Evolutionary conservation across 2,797 vertebrate genomes (phyloP).

Genomic region (Anabacerthia variegaticeps): DNA sequence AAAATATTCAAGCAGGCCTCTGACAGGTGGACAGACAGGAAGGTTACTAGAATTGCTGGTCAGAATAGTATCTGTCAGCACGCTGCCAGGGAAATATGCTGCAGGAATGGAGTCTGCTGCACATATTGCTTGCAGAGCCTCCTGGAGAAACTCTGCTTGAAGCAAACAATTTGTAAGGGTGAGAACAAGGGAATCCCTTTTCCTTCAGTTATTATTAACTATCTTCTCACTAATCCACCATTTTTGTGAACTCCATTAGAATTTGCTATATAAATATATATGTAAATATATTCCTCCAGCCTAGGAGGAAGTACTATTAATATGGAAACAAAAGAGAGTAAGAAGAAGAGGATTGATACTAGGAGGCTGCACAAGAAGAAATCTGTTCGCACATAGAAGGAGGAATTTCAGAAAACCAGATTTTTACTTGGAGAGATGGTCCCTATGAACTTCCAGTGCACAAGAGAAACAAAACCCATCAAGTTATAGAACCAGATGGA

Average conservation of each 20-base stretch:
- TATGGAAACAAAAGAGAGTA: not conserved
- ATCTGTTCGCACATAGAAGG: not conserved
- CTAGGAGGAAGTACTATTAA: not conserved
- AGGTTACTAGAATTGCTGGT: not conserved
- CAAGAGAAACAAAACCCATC: not conserved
- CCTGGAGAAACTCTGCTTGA: not conserved
- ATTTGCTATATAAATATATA: not conserved
- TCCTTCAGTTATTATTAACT: not conserved
- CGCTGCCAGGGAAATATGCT: not conserved
- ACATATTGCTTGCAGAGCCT: not conserved
- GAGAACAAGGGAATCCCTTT: not conserved
- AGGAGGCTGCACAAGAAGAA: not conserved
- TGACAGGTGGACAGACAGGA: slow-evolving; percentile 1
- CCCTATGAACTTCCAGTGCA: not conserved
- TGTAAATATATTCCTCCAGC: not conserved
- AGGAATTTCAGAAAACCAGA: not conserved
- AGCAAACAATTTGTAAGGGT: not conserved
- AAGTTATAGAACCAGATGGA: not conserved
- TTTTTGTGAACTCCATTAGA: not conserved
- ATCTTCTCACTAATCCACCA: not conserved
- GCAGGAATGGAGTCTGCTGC: not conserved
- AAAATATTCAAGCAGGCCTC: not conserved
- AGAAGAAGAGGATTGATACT: not conserved
- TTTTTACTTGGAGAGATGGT: not conserved
- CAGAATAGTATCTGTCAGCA: not conserved